Base-by-base conservation (phyloP, 2,797 vertebrate species). In the Spea hammondii region DNA sequence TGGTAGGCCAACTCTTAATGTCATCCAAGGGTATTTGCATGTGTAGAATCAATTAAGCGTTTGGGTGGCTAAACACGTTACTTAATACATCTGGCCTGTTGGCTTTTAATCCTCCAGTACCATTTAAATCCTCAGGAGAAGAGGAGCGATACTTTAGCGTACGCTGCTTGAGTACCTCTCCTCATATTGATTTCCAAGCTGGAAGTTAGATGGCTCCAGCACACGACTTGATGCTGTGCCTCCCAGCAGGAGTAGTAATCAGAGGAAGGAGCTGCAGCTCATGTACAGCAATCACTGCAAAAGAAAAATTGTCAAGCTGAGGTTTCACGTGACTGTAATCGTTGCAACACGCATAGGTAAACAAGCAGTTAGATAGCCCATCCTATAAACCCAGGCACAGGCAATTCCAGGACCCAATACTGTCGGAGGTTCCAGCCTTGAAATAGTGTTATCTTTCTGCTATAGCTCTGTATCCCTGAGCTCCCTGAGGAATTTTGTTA, bases 21-120 rank as follows among this genome's bases (percentile, higher is more conserved):
- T 17, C 49, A 46, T 72, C 51, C 14, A 50, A 68, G 45, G 46
- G 12, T 32, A 59, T 45, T 17, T 70, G 54, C 78, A 74, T 69
- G 78, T 70, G 48, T 64, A 79, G 6, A 55, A 10, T 70, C 72
- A 75, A 74, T 75, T 79, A 79, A 70, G 65, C 78, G 73, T 79
- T 79, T 79, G 72, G 72, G 72, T 79, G 78, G 72, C 50, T 74
- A 57, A 75, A 65, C 45, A 48, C 11, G 70, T 79, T 62, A 79
- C 65, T 69, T 79, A 70, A 74, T 74, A 51, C 48, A 60, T 54
- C 49, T 60, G 57, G 72, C 48, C 65, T 48, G 65, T 32, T 53
- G 71, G 69, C 59, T 65, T 51, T 64, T 65, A 70, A 66, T 78
- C 48, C 62, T 72, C 66, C 70, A 11, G 8, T 70, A 72, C 65